Conservation (phyloP, 2,113 vertebrate species). For the Apteryx mantelli region DNA sequence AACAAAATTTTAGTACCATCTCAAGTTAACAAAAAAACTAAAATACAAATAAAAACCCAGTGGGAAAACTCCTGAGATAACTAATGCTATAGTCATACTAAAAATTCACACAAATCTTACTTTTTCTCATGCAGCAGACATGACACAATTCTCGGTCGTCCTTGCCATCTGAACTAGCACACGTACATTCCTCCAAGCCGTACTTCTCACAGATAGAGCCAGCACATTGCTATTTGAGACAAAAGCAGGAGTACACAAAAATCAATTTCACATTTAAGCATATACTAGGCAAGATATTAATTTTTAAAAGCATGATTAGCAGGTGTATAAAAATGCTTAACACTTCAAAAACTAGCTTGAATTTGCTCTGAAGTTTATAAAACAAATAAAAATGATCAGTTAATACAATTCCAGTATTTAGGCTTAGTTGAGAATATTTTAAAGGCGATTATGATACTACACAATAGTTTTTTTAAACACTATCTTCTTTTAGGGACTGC, state of each 20-base stretch:
- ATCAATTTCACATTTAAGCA: not conserved
- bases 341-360: not conserved
- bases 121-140: constrained; percentile 95
- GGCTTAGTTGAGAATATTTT: not conserved
- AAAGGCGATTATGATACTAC: not conserved
- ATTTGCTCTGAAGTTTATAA: not conserved
- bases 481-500: not conserved
- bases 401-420: not conserved
- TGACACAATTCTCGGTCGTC: constrained; percentile 94
- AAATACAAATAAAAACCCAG: not conserved
- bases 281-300: not conserved
- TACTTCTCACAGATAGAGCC: constrained; percentile 95
- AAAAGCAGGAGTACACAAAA: not conserved
- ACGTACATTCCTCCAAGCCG: constrained; percentile 90
- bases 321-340: not conserved
- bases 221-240: constrained; percentile 85
- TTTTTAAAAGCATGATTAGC: not conserved
- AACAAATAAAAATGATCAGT: not conserved
- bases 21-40: not conserved
- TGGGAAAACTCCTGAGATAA: not conserved
- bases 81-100: not conserved
- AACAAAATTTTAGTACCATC: not conserved
- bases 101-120: constrained; percentile 77
- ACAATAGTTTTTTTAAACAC: not conserved
- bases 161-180: constrained; percentile 83